Evolutionary conservation across 2,113 vertebrate species (phyloP), one percentile per base, ranked within the genome.

Genomic region (Chaetops frenatus): DNA sequence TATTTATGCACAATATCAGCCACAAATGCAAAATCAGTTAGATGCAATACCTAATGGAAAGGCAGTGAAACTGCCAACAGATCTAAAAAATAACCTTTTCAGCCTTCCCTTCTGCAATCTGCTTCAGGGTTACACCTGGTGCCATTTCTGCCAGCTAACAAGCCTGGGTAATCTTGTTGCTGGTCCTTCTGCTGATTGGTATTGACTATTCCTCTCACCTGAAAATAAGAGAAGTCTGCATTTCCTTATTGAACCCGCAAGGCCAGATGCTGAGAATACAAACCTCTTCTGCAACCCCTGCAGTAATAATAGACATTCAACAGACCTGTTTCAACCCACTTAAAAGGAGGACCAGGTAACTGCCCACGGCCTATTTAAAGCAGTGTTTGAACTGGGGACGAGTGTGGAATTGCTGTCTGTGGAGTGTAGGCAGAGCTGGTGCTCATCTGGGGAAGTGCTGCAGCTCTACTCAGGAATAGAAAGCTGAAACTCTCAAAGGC

Each of bases 161-260:
- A 58, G 31, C 33, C 72, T 29, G 61, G 69, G 20, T 89, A 79
- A 81, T 86, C 70, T 87, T 62, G 44, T 60, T 88, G 56, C 72
- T 58, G 33, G 56, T 64, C 64, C 11, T 77, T 61, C 53, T 93
- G 33, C 51, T 94, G 82, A 81, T 83, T 92, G 33, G 12, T 81
- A 92, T 94, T 90, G 92, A 94, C 93, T 88, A 73, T 72, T 81
- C 38, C 51, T 78, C 80, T 88, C 58, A 57, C 53, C 48, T 56
- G 54, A 82, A 91, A 58, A 65, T 11, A 67, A 51, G 21, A 92
- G 71, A 61, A 58, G 51, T 44, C 58, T 85, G 18, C 19, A 50
- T 90, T 86, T 94, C 77, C 56, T 67, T 67, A 19, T 8, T 67
- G 69, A 74, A 36, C 24, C 56, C 77, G 40, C 22, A 51, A 61